phyloP scores from a whole-genome alignment of 2,113 vertebrate genomes.

The Ictalurus furcatus region DNA sequence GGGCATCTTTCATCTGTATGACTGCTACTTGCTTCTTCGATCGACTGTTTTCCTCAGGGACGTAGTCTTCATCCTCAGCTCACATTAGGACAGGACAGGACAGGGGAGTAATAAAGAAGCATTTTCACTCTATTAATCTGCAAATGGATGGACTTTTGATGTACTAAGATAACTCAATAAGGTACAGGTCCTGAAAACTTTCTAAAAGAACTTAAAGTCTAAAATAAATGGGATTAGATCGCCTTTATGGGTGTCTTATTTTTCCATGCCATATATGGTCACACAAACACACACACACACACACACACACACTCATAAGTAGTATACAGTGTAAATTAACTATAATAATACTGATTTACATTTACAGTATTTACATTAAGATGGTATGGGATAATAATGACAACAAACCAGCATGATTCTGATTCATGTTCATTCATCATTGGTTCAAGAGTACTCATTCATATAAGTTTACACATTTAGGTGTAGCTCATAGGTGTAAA shows the following conservation, averaged over 20 bases:
- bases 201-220: not conserved
- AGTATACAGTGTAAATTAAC: not conserved
- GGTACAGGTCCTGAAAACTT: not conserved
- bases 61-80: slow-evolving; percentile 32
- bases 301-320: not conserved
- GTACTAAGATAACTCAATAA: slow-evolving; percentile 11
- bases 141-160: slow-evolving; percentile 54
- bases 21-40: slow-evolving; percentile 59
- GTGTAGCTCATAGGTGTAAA: not conserved
- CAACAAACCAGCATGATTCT: not conserved
- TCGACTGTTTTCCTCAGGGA: slow-evolving; percentile 53
- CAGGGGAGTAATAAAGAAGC: slow-evolving; percentile 46
- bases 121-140: slow-evolving; percentile 57
- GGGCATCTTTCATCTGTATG: slow-evolving; percentile 63
- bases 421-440: not conserved
- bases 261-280: not conserved
- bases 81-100: slow-evolving; percentile 29
- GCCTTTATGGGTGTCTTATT: not conserved
- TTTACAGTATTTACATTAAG: not conserved
- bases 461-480: not conserved
- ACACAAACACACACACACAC: not conserved
- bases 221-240: not conserved
- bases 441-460: not conserved
- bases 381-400: not conserved
- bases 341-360: too few relatives aligned